Conservation (phyloP, 2,797 vertebrate genomes). For the Gastrophryne carolinensis region DNA sequence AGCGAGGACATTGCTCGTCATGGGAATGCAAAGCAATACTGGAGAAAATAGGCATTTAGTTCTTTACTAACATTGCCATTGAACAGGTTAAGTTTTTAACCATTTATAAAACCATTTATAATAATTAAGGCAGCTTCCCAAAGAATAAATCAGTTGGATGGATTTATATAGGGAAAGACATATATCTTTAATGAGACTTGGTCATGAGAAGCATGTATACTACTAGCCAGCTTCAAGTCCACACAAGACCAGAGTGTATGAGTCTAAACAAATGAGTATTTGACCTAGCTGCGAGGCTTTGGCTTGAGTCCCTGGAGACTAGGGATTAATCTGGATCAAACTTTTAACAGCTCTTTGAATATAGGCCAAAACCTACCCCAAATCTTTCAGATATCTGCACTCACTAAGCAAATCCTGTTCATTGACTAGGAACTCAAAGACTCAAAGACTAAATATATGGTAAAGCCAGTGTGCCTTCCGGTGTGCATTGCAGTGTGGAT, state of each 20-base stretch:
- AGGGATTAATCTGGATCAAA: slow-evolving; percentile 27
- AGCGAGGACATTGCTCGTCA: no score
- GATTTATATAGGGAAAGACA: not conserved
- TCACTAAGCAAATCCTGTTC: slow-evolving; percentile 2
- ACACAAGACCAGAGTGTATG: slow-evolving; percentile 5
- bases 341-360: slow-evolving; percentile 21
- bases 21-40: no score
- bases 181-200: not conserved
- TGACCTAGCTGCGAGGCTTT: slow-evolving; percentile 6
- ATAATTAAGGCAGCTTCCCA: no score
- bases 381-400: slow-evolving; percentile 26
- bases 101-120: no score
- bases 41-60: no score
- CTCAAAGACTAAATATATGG: no score
- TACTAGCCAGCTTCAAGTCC: slow-evolving; percentile 1
- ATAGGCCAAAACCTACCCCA: not conserved
- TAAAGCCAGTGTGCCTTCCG: no score
- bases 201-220: not conserved
- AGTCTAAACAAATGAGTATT: slow-evolving; percentile 29
- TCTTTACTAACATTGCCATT: no score
- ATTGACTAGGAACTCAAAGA: slow-evolving; percentile 26
- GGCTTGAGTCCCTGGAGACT: slow-evolving; percentile 1
- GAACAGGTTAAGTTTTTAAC: no score
- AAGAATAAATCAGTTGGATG: no score
- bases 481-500: no score